These are phyloP conservation scores for Daphoenositta chrysoptera DNA, from an alignment of 2,113 vertebrate genomes.

Conservation along the genomic window DNA sequence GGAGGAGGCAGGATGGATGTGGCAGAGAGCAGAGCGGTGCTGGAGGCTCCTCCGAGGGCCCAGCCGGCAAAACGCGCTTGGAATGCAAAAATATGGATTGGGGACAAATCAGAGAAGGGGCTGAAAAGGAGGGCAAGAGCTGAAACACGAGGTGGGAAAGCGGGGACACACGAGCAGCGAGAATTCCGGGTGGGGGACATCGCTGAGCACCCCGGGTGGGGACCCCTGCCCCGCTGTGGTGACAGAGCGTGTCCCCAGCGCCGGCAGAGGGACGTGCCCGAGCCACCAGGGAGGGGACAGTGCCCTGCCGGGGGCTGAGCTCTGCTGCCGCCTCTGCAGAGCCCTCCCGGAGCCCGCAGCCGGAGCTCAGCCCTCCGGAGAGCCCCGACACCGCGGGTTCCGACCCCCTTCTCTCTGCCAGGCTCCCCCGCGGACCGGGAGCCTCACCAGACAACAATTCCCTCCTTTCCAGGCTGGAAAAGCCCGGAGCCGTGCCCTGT, in stretches of 20 bases:
- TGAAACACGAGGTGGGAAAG: neutral
- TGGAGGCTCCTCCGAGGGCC: neutral
- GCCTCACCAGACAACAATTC: neutral
- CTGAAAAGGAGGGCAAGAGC: neutral
- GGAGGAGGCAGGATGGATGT: neutral
- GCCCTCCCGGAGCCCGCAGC: neutral
- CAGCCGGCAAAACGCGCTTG: neutral
- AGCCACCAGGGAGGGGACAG: neutral
- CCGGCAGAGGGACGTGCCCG: neutral
- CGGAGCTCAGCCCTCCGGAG: neutral
- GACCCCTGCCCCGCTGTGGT: neutral
- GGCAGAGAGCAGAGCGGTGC: neutral
- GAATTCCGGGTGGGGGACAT: neutral
- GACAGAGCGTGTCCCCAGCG: neutral
- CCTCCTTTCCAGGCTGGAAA: neutral
- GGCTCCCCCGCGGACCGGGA: neutral
- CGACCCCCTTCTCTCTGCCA: fast-evolving
- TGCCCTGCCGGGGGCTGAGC: neutral
- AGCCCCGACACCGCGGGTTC: fast-evolving
- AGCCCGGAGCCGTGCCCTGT: fast-evolving
- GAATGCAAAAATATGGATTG: slow-evolving; percentile 36
- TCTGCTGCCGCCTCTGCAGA: neutral
- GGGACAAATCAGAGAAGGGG: neutral
- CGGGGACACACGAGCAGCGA: fast-evolving
- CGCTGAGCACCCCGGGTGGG: fast-evolving